Base-by-base conservation (phyloP, 2,888 invertebrate species). In the Lasioglossum zephyrum region DNA sequence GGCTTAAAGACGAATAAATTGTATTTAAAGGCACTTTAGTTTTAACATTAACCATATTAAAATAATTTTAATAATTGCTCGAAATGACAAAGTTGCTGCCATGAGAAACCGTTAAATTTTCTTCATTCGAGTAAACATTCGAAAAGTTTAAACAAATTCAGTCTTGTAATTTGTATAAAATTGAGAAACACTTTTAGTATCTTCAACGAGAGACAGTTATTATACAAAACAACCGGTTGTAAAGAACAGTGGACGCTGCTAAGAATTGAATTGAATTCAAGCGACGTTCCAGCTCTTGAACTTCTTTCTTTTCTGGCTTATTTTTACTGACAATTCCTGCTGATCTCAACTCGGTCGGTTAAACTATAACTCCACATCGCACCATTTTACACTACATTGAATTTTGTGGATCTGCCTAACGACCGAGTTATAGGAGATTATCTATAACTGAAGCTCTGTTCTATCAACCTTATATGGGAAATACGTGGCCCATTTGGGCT, bases 401-500 rank as follows among this genome's bases (percentile, higher is more conserved):
- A 66, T 66, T 66, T 66, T 36, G 18, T 66, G 36, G 66, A 66
- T 66, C 36, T 36, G 8, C 36, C 36, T 66, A 66, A 66, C 66
- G 66, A 66, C 66, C 66, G 66, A 36, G 66, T 66, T 66, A 36
- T 66, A 36, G 66, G 18, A 66, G 36, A 66, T 66, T 39, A 66
- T 36, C 36, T 66, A 36, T 36, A 36, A 36, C 36, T 36, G 66
- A 66, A 66, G 36, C 8, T 36, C 66, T 22, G 31, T 36, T 66
- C 8, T 66, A 66, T 66, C 66, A 36, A 39, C 66, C 66, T 8
- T 18, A 8, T 18, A 9, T 22, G 36, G 66, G 16, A 22, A 22
- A 36, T 66, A 9, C 36, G 36, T 36, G 36, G 66, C 4, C 66
- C 66, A 36, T 66, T 22, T 18, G 3, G 66, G 8, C 36, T 36